Evolutionary conservation across 2,797 vertebrate genomes (phyloP).

Genomic region (Mallotus villosus): DNA sequence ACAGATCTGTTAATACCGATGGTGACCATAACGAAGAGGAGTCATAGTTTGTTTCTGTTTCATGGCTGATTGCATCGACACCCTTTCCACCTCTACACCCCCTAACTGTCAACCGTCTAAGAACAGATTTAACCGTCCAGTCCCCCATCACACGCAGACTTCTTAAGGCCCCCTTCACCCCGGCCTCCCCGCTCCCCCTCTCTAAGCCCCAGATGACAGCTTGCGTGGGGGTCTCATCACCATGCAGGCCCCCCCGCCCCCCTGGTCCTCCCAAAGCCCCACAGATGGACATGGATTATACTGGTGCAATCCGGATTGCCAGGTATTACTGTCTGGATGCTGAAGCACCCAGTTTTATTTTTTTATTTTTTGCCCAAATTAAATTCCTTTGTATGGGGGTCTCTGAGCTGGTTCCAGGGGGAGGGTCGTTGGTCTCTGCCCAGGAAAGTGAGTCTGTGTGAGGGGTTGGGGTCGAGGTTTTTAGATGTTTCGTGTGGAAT

Average conservation of each 20-base stretch:
- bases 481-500: not conserved
- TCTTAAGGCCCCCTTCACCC: not conserved
- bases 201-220: conserved; percentile 4
- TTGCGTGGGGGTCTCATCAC: not conserved
- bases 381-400: conserved; percentile 10
- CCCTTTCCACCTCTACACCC: not conserved
- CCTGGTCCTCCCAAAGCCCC: not conserved
- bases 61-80: not conserved
- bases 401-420: conserved; percentile 1
- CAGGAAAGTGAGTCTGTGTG: not conserved
- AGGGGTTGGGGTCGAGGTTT: not conserved
- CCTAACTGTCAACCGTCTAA: conserved; percentile 12
- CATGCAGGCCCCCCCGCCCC: not conserved
- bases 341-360: conserved; percentile 4
- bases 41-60: too few species aligned
- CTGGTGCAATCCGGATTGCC: conserved; percentile 16
- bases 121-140: too few species aligned
- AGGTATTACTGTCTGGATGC: conserved; percentile 15
- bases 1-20: too few species aligned
- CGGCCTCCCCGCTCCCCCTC: not conserved
- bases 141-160: not conserved
- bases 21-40: not conserved
- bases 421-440: not conserved
- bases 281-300: conserved; percentile 25
- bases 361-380: not conserved